phyloP scores from a whole-genome alignment of 2,113 vertebrate genomes.

The Chloebia gouldiae region DNA sequence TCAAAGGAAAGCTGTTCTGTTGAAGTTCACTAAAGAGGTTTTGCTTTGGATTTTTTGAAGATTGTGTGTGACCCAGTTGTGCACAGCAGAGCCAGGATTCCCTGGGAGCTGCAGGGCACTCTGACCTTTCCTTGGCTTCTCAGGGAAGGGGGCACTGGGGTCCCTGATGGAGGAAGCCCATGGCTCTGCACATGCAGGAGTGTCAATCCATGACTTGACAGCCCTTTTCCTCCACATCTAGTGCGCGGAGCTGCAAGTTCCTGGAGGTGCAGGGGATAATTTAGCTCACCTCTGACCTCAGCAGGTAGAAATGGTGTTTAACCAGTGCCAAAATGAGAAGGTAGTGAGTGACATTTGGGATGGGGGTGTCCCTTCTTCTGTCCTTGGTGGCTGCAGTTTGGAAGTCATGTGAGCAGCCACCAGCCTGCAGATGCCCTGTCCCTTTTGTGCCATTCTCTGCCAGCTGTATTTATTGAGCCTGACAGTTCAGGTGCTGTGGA shows the following conservation, averaged over 20 bases:
- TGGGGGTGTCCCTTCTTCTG: neutral
- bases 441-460: neutral
- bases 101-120: neutral
- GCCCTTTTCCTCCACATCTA: neutral
- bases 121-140: neutral
- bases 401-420: neutral
- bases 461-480: neutral
- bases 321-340: neutral
- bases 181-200: neutral
- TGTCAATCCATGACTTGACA: neutral
- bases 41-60: neutral
- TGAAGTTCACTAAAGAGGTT: neutral
- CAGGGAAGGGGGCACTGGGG: neutral
- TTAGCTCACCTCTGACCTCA: neutral
- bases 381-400: neutral
- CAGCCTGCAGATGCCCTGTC: neutral
- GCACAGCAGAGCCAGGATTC: neutral
- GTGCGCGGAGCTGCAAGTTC: neutral
- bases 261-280: neutral
- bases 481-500: neutral
- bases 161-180: accelerated
- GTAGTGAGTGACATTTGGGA: neutral
- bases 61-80: neutral
- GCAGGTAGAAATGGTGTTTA: neutral
- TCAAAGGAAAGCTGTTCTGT: neutral